Evolutionary conservation across 2,888 invertebrate genomes (phyloP).

Genomic region (Chydorus sphaericus): DNA sequence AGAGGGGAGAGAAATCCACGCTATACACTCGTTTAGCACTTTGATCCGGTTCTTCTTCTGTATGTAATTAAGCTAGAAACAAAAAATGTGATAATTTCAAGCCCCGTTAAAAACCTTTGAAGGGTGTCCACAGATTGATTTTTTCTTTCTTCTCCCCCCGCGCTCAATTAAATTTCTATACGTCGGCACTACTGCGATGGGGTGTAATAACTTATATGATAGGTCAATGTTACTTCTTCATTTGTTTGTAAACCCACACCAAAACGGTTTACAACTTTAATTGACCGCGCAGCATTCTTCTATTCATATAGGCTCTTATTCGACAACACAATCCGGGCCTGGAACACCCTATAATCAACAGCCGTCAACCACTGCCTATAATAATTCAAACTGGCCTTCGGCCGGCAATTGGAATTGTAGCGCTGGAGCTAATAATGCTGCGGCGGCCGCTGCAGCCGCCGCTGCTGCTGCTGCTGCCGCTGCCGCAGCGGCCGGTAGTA

Average conservation of each 20-base stretch:
- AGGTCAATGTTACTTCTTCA: conserved; percentile 6
- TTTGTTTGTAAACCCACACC: conserved; percentile 5
- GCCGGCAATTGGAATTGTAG: conserved; percentile 3
- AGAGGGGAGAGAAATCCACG: no score
- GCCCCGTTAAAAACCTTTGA: no score
- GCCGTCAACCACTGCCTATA: background rate
- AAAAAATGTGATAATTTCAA: no score
- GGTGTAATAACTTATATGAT: conserved; percentile 6
- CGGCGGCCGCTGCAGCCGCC: background rate
- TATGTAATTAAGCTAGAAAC: no score
- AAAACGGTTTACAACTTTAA: background rate
- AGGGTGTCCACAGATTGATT: no score
- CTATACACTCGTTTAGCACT: no score
- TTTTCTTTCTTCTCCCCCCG: no score
- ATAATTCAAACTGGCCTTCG: background rate
- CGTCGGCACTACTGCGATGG: no score
- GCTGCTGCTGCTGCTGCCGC: background rate
- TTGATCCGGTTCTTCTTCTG: no score
- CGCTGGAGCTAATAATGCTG: background rate
- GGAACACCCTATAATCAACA: background rate
- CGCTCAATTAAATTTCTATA: no score
- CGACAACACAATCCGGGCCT: background rate
- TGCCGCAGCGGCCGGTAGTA: background rate
- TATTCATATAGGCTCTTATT: background rate
- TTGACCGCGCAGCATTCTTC: background rate